Evolutionary conservation across 2,113 vertebrate genomes (phyloP).

Genomic region (Odobenus rosmarus): DNA sequence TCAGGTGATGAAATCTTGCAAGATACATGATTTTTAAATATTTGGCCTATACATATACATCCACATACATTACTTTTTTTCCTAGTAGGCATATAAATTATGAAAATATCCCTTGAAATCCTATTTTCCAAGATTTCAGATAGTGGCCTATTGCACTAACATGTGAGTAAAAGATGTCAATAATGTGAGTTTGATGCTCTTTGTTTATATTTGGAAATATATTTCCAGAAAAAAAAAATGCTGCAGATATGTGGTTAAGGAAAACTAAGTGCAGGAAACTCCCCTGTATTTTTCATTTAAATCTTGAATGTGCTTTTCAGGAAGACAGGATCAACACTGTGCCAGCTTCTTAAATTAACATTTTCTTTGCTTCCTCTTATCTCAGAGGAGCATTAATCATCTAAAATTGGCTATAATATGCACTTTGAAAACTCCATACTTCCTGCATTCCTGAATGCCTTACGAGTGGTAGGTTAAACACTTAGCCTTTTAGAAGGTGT

Average conservation of each 20-base stretch:
- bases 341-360: constrained; percentile 57
- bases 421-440: constrained; percentile 53
- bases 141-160: background rate
- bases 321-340: constrained; percentile 61
- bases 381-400: constrained; percentile 61
- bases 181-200: background rate
- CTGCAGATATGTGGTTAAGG: background rate
- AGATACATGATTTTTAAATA: background rate
- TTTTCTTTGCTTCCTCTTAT: constrained; percentile 71
- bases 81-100: background rate
- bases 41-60: background rate
- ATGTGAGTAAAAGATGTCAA: background rate
- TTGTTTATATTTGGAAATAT: constrained; percentile 43
- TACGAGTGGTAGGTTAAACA: constrained; percentile 39
- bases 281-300: constrained; percentile 47
- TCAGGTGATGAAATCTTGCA: background rate
- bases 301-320: constrained; percentile 59
- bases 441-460: background rate
- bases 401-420: constrained; percentile 47
- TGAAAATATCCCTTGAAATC: constrained; percentile 15
- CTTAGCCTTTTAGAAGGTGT: background rate
- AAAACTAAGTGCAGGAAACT: background rate
- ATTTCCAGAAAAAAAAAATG: constrained; percentile 6
- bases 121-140: constrained; percentile 30
- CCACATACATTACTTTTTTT: background rate